Base-by-base conservation (phyloP, 1,140 invertebrate genomes). In the Scaptomyza pallida region DNA sequence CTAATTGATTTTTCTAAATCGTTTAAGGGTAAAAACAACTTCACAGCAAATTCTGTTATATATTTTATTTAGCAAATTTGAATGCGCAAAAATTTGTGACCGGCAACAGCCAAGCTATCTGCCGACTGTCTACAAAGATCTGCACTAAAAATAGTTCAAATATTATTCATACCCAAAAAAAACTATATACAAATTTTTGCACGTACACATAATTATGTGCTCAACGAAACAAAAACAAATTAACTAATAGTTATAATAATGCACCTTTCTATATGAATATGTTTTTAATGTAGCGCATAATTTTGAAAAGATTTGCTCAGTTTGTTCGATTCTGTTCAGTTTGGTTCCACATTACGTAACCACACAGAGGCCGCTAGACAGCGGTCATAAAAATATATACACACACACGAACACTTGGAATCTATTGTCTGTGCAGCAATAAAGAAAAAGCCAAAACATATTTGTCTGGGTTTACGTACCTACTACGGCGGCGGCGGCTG, bases 111-210 rank as follows among this genome's bases (percentile, higher is more conserved):
- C 65, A 57, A 54, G 61, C 59, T 6, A 40, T 13, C 35, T 67
- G 60, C 43, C 40, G 40, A 63, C 45, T 71, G 78, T 77, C 68
- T 80, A 72, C 47, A 56, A 26, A 48, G 72, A 67, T 76, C 35
- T 69, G 64, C 64, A 85, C 80, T 85, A 85, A 76, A 80, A 86
- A 85, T 85, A 85, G 80, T 81, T 81, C 48, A 62, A 86, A 80
- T 80, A 85, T 83, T 83, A 83, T 85, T 85, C 81, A 85, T 86
- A 85, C 54, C 48, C 30, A n/a, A n/a, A n/a, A n/a, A n/a, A 60
- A 68, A 63, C 76, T 51, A 59, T 78, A 76, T n/a, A n/a, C n/a
- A n/a, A n/a, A n/a, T n/a, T n/a, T n/a, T n/a, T n/a, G n/a, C n/a
- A n/a, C n/a, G n/a, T n/a, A n/a, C n/a, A n/a, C n/a, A n/a, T n/a